Percentiles rank a stretch among this genome's conserved stretches.
These are phyloP conservation scores for Neopelma chrysocephalum DNA, from an alignment of 2,797 vertebrate species.

Conservation along the genomic window DNA sequence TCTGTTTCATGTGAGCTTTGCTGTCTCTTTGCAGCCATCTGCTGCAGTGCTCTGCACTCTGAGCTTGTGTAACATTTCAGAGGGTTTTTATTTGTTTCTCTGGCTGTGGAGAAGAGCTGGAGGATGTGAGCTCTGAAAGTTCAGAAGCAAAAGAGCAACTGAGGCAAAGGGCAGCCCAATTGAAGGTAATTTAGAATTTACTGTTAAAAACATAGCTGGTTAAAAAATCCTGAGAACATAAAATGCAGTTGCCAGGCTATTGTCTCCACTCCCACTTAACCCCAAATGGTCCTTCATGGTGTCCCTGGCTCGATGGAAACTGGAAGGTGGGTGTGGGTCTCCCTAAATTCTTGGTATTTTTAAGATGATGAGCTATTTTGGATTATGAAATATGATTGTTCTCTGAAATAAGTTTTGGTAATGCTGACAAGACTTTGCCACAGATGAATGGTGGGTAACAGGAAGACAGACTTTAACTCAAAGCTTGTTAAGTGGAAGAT, in stretches of 20 bases:
- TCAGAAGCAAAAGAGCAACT: conserved; percentile 17
- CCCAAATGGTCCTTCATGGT: not conserved
- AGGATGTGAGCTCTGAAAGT: not conserved
- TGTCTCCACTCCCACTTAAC: not conserved
- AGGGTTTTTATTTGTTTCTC: not conserved
- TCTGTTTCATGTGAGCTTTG: conserved; percentile 41
- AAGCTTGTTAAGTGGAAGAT: not conserved
- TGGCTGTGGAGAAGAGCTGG: not conserved
- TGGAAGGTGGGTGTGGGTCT: not conserved
- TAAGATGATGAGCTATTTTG: not conserved
- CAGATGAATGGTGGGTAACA: not conserved
- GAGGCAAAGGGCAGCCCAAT: not conserved
- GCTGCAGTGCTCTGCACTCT: conserved; percentile 21
- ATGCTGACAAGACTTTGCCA: not conserved
- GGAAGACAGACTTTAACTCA: not conserved
- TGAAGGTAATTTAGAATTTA: not conserved
- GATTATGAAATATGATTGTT: not conserved
- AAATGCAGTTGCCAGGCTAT: not conserved
- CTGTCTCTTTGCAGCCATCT: conserved; percentile 32
- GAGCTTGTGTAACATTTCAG: not conserved
- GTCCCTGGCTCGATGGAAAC: not conserved
- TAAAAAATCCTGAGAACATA: not conserved
- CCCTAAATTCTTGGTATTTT: not conserved
- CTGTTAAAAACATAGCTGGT: not conserved
- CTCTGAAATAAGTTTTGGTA: not conserved